phyloP scores from a whole-genome alignment of 2,888 invertebrate species.

The Tuta absoluta region DNA sequence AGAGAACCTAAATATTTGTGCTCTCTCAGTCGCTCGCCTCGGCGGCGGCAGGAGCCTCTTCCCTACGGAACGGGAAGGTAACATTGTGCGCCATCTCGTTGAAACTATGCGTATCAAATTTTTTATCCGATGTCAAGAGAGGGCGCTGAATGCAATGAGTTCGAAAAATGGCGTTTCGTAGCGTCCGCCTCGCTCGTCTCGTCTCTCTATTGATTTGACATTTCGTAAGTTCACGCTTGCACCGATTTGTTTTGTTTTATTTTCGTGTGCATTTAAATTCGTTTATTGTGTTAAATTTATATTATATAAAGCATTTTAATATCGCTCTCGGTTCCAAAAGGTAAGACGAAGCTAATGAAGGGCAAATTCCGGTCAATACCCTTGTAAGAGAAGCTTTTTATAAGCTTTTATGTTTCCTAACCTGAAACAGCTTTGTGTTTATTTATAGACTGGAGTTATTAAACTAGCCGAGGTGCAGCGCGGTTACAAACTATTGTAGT shows the following conservation, averaged over 20 bases:
- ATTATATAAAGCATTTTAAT: background rate
- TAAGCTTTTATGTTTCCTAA: conserved; percentile 21
- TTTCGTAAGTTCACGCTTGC: conserved; percentile 13
- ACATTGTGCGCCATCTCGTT: conserved; percentile 4
- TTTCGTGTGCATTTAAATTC: conserved; percentile 8
- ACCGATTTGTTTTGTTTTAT: conserved; percentile 18
- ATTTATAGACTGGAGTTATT: conserved; percentile 3
- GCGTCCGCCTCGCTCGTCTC: background rate
- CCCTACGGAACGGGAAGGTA: background rate
- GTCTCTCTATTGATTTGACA: conserved; percentile 9
- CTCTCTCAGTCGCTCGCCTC: no score
- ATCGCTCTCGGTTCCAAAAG: background rate
- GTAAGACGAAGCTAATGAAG: background rate
- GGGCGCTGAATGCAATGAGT: background rate
- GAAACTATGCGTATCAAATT: background rate
- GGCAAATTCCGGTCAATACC: background rate
- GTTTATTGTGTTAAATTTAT: background rate
- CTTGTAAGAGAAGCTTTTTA: background rate
- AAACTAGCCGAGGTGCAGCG: background rate
- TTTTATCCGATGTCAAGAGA: background rate
- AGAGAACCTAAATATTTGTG: no score
- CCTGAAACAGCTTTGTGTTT: conserved; percentile 24
- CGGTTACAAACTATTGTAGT: background rate
- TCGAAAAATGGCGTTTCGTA: conserved; percentile 7
- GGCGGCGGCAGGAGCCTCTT: no score